Conservation (phyloP, 2,113 vertebrate genomes). For the Cichladusa arquata region DNA sequence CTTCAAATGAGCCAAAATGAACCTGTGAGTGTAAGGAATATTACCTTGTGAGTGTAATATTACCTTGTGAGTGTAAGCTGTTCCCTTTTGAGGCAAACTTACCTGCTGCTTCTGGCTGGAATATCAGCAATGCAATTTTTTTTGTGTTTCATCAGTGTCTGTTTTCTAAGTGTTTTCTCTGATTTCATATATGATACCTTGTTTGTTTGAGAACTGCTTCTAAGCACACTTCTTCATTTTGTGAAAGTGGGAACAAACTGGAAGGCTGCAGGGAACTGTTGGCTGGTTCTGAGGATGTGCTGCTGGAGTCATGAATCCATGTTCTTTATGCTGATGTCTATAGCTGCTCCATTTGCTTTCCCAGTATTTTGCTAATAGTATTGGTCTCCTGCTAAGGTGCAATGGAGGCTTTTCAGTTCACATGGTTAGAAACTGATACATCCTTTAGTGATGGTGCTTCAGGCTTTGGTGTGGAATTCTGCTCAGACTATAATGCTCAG, state of each 20-base stretch:
- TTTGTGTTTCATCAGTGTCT: background rate
- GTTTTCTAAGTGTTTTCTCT: background rate
- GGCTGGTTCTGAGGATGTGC: fast-evolving
- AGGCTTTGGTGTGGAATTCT: background rate
- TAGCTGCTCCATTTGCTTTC: background rate
- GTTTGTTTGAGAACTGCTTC: background rate
- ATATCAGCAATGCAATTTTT: background rate
- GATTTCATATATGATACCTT: background rate
- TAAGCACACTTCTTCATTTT: background rate
- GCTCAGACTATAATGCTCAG: background rate
- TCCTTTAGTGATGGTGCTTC: background rate
- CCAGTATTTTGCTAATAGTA: background rate
- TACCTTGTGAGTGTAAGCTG: background rate
- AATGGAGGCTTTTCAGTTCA: background rate
- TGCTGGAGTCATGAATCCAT: background rate
- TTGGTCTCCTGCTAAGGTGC: background rate
- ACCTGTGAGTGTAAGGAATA: background rate
- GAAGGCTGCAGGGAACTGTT: background rate
- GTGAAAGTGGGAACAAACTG: background rate
- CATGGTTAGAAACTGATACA: background rate
- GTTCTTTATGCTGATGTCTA: background rate
- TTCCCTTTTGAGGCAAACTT: background rate
- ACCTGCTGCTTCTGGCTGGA: background rate
- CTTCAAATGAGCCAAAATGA: background rate
- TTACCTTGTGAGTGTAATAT: background rate